These are phyloP conservation scores for Tryphoninae sp. DNA, from an alignment of 2,888 invertebrate genomes.

Conservation along the genomic window DNA sequence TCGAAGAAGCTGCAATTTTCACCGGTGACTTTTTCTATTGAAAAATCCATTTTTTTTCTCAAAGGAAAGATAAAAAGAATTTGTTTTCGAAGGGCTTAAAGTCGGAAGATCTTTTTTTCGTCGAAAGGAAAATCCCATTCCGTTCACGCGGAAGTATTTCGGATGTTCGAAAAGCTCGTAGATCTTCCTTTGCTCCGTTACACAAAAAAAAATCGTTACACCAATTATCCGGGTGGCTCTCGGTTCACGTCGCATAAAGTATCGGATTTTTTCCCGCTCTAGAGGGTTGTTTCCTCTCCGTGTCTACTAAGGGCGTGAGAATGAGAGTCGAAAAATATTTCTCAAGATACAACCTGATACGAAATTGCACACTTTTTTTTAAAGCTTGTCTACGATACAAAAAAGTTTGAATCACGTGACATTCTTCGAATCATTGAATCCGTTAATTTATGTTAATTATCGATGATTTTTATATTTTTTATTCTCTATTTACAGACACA, in stretches of 20 bases:
- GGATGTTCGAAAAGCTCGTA: conserved; percentile 15
- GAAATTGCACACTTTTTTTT: conserved; percentile 21
- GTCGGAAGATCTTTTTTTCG: conserved; percentile 6
- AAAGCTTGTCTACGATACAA: conserved; percentile 4
- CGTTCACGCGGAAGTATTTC: conserved; percentile 26
- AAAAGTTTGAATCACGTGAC: conserved; percentile 15
- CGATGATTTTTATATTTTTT: conserved; percentile 36
- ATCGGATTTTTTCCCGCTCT: conserved; percentile 44
- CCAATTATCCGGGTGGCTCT: conserved; percentile 52
- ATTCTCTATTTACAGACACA: conserved; percentile 87
- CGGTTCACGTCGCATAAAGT: conserved; percentile 44
- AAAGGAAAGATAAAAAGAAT: background rate
- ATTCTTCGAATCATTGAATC: conserved; percentile 8
- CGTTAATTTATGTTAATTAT: conserved; percentile 35
- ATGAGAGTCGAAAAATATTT: conserved; percentile 44
- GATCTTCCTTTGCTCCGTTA: conserved; percentile 8
- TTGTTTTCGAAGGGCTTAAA: conserved; percentile 1
- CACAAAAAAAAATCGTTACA: conserved; percentile 53
- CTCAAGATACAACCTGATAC: conserved; percentile 4
- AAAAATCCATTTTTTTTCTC: conserved; percentile 12
- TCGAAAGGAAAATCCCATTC: conserved; percentile 20
- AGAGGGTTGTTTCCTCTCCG: conserved; percentile 5
- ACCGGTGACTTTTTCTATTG: background rate
- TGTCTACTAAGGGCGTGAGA: conserved; percentile 55
- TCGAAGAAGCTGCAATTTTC: conserved; percentile 5